phyloP scores from a whole-genome alignment of 2,888 invertebrate species.

The Tuberolachnus salignus region DNA sequence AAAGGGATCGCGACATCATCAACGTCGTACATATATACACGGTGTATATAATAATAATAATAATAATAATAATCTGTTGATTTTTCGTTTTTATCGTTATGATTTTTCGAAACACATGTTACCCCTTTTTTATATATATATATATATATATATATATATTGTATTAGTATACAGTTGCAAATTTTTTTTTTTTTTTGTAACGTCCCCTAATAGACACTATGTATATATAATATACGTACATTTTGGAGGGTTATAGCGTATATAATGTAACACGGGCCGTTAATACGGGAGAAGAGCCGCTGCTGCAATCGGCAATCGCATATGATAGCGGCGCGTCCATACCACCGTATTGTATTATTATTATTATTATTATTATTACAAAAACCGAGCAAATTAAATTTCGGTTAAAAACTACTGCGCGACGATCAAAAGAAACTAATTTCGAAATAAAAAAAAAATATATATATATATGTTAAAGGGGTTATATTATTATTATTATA shows the following conservation, averaged over 20 bases:
- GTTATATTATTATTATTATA: too few species aligned
- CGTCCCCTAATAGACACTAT: conserved; percentile 46
- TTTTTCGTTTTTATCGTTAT: conserved; percentile 56
- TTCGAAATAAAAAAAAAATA: conserved; percentile 31
- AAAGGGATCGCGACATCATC: conserved; percentile 56
- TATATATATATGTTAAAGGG: too few species aligned
- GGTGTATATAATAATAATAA: neutral
- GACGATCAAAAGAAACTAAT: conserved; percentile 53
- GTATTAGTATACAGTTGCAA: conserved; percentile 17
- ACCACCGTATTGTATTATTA: conserved; percentile 9
- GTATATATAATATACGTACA: too few species aligned
- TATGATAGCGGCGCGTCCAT: too few species aligned
- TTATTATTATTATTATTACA: too few species aligned
- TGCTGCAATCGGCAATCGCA: neutral
- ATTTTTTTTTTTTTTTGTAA: too few species aligned
- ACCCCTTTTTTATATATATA: conserved; percentile 48
- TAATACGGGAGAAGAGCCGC: neutral
- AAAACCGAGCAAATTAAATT: conserved; percentile 44
- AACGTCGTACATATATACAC: conserved; percentile 25
- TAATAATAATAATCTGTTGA: conserved; percentile 48
- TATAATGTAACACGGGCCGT: neutral
- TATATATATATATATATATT: neutral
- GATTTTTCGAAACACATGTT: conserved; percentile 56
- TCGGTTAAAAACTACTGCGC: conserved; percentile 51
- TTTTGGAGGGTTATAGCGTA: conserved; percentile 21